These are phyloP conservation scores for Cepaea nemoralis DNA, from an alignment of 1,140 invertebrate genomes.

Conservation along the genomic window DNA sequence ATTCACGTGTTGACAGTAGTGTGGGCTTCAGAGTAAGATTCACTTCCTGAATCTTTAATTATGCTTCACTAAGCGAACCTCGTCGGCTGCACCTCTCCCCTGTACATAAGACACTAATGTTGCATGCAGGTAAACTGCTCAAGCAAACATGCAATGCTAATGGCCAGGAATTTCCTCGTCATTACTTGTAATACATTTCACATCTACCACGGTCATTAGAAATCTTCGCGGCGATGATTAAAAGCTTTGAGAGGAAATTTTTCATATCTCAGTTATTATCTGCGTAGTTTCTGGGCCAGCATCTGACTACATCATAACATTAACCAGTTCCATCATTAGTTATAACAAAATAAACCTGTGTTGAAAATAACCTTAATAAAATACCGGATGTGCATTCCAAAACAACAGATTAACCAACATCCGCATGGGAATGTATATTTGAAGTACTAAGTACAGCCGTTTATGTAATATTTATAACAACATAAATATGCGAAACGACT, in stretches of 20 bases:
- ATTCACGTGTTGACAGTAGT: neutral
- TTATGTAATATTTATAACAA: no score
- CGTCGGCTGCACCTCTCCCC: neutral
- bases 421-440: no score
- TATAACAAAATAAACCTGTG: no score
- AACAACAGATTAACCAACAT: no score
- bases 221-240: constrained; percentile 75
- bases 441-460: no score
- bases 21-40: neutral
- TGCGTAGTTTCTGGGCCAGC: no score
- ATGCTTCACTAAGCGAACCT: neutral
- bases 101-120: neutral
- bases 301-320: no score
- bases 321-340: no score
- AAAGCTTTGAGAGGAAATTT: neutral
- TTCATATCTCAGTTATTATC: neutral
- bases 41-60: constrained; percentile 5
- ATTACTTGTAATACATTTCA: constrained; percentile 32
- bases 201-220: constrained; percentile 80
- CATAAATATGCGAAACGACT: no score
- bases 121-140: constrained; percentile 18
- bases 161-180: constrained; percentile 13
- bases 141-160: constrained; percentile 23
- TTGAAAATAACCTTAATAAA: no score
- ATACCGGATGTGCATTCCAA: no score